Evolutionary conservation across 2,888 invertebrate genomes (phyloP).

Genomic region (Chirona hameri): DNA sequence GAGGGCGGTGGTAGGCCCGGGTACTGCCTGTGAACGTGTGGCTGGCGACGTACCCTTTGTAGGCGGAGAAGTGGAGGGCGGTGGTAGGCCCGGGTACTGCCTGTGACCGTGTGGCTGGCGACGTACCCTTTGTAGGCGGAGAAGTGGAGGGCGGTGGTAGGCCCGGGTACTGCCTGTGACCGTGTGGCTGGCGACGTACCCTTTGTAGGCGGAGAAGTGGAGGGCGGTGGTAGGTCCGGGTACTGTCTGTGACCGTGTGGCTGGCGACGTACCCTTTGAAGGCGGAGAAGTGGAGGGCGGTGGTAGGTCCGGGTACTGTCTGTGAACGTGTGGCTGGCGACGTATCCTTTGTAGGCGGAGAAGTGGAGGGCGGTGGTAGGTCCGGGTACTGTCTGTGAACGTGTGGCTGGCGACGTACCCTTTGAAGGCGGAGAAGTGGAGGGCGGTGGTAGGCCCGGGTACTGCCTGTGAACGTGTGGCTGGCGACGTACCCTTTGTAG

Average conservation of each 20-base stretch:
- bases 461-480: no score
- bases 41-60: slow-evolving; percentile 50
- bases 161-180: no score
- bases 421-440: slow-evolving; percentile 61
- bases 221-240: no score
- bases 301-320: no score
- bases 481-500: slow-evolving; percentile 52
- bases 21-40: no score
- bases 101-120: no score
- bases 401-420: slow-evolving; percentile 45
- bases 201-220: slow-evolving; percentile 61
- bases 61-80: slow-evolving; percentile 60
- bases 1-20: slow-evolving; percentile 58
- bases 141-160: slow-evolving; percentile 59
- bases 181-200: slow-evolving; percentile 43
- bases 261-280: slow-evolving; percentile 52
- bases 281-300: slow-evolving; percentile 60
- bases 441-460: no score
- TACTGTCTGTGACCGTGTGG: no score
- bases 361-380: slow-evolving; percentile 60
- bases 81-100: no score
- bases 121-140: slow-evolving; percentile 58
- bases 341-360: slow-evolving; percentile 57
- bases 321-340: slow-evolving; percentile 38
- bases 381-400: no score